Base-by-base conservation (phyloP, 2,888 invertebrate genomes). In the Amblyjoppa fuscipennis region DNA sequence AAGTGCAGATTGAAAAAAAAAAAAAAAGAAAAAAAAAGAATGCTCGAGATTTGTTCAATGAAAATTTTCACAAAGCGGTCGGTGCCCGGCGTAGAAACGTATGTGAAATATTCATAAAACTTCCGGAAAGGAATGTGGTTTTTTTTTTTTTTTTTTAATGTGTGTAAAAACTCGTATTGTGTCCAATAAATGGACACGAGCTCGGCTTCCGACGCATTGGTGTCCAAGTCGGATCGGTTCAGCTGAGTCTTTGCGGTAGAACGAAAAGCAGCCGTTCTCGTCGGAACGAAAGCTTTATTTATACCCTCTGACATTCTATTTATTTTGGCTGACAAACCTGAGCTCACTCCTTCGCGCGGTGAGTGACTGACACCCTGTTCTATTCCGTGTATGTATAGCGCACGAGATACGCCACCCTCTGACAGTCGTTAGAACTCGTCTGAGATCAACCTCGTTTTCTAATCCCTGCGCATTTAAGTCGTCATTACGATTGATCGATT, bases 251-350 rank as follows among this genome's bases (percentile, higher is more conserved):
- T 70, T 28, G 41, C n/a, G 49, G 4, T 73, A 71, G 61, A 80
- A 76, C 73, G 77, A 83, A 85, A 80, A 69, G 69, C 83, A 85
- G 68, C 74, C 83, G 77, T 64, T 86, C 71, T 81, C 70, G 61
- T 69, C 4, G 75, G 87, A 91, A 88, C 90, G 90, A 91, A 92
- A 90, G 92, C 90, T 92, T 92, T 93, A 93, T 93, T 93, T 93
- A 93, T 93, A 93, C 90, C 91, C 91, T 89, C 88, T 92, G 93
- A 92, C 93, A 93, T 92, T 92, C 92, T 92, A 93, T 93, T 93
- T 93, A 93, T 93, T 93, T 93, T 92, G 91, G 92, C 93, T 92
- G 91, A 91, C 92, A 90, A 81, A 69, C 31, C 76, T 51, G 34
- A 74, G 87, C 88, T 87, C 88, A 87, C 87, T 89, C 89, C 87